Evolutionary conservation across 2,888 invertebrate genomes (phyloP), one percentile per base, ranked within the genome.

Genomic region (Caenorhabditis sp.): DNA sequence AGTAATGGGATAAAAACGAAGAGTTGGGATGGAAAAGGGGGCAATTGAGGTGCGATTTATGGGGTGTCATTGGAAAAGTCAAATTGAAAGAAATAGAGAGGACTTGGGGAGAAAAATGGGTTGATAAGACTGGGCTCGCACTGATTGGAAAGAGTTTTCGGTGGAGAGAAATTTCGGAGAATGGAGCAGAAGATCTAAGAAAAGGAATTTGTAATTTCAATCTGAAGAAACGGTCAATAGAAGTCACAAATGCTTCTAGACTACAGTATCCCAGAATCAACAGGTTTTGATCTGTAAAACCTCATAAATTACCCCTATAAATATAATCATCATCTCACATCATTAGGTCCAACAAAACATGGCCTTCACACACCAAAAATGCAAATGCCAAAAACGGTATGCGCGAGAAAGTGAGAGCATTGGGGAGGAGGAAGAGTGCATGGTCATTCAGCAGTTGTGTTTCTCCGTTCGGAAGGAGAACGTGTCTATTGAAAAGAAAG

Each of bases 351-450:
- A 6, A 16, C 19, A 54, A 41, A 56, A 28, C n/a, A 26, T 22
- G 63, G 54, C 61, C 63, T 63, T 22, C 22, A 68, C 16, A 7
- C 8, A 44, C 12, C 8, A 2, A 54, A 28, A 77, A 68, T 59
- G 76, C 22, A 28, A 68, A 49, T 47, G 70, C 61, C 44, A 69
- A 69, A 56, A 69, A 69, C 64, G 66, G 63, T 58, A 54, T 54
- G 69, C 54, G 77, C 44, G 63, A 26, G 54, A 77, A 66, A 77
- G 70, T 69, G 59, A 72, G 80, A 80, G 73, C 66, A 72, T 72
- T 63, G 44, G 66, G 14, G 64, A 54, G 16, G n/a, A n/a, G 59
- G 19, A 28, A 31, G 51, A 68, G 68, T 51, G 58, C 64, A 72
- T 63, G 59, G 47, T 41, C 68, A 68, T 54, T 68, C 68, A 38